A percentile compares a stretch with the other conserved stretches of the same genome.
Conservation (phyloP, 2,797 vertebrate genomes). For the Pseudochromis fuscus region DNA sequence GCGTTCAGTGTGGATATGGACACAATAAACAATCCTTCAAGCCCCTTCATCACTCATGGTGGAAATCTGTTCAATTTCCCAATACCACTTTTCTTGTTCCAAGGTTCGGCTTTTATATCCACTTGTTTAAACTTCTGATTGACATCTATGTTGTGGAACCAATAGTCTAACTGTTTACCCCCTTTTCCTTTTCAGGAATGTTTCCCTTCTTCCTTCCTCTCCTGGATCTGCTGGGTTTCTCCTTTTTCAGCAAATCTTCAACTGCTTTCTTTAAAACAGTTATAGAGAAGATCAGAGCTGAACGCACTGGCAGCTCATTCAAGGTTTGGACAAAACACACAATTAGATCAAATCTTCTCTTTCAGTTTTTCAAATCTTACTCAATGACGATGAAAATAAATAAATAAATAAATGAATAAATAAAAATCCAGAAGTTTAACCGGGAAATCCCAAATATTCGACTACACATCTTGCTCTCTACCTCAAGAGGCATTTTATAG, state of each 20-base stretch:
- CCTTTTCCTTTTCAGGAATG: slow-evolving; percentile 20
- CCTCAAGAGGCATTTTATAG: background rate
- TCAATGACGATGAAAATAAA: background rate
- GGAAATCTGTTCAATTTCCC: slow-evolving; percentile 65
- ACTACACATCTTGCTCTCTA: too few species aligned
- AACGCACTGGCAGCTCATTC: slow-evolving; percentile 23
- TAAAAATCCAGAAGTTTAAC: background rate
- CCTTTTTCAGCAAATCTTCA: slow-evolving; percentile 38
- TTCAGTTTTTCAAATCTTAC: background rate
- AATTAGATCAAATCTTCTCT: background rate
- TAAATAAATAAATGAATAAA: background rate
- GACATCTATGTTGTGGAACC: background rate
- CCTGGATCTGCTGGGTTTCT: slow-evolving; percentile 51
- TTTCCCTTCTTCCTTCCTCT: slow-evolving; percentile 63
- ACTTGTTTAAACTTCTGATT: background rate
- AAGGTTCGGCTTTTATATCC: slow-evolving; percentile 39
- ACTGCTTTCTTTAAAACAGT: slow-evolving; percentile 36
- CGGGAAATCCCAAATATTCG: background rate
- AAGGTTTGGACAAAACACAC: slow-evolving; percentile 70
- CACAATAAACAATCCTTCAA: slow-evolving; percentile 78
- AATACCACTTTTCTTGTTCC: background rate
- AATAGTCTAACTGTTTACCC: background rate
- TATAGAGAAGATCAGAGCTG: slow-evolving; percentile 52
- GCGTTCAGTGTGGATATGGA: slow-evolving; percentile 78
- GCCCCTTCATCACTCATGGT: slow-evolving; percentile 73